These are phyloP conservation scores for Cremastinae sp. DNA, from an alignment of 2,888 invertebrate genomes.

Conservation along the genomic window DNA sequence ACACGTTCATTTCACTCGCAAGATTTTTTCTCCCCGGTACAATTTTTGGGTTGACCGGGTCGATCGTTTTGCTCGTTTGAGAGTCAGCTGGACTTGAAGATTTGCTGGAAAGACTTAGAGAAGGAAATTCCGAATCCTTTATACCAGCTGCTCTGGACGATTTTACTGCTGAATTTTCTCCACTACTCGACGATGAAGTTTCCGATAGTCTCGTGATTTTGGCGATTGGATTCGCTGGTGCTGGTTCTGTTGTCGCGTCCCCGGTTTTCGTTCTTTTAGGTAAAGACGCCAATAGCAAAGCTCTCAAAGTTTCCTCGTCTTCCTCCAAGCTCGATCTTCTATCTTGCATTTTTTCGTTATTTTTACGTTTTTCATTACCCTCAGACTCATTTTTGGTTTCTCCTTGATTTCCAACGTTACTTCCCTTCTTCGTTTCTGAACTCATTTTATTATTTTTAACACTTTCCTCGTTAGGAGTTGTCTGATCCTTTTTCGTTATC, in stretches of 20 bases:
- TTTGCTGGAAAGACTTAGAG: background rate
- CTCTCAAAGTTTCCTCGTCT: slow-evolving; percentile 76
- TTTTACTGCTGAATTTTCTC: slow-evolving; percentile 25
- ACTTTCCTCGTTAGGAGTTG: too few species aligned
- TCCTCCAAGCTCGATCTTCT: slow-evolving; percentile 75
- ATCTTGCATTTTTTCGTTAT: slow-evolving; percentile 37
- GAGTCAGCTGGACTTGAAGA: slow-evolving; percentile 21
- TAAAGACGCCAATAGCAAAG: slow-evolving; percentile 74
- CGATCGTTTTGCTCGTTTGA: background rate
- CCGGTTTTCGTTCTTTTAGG: slow-evolving; percentile 66
- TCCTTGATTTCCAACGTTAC: background rate
- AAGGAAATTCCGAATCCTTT: slow-evolving; percentile 42
- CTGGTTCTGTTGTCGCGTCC: slow-evolving; percentile 30
- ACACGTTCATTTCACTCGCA: slow-evolving; percentile 6
- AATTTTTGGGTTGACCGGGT: background rate
- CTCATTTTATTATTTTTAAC: too few species aligned
- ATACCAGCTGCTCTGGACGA: background rate
- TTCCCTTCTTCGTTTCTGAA: too few species aligned
- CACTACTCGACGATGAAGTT: slow-evolving; percentile 7
- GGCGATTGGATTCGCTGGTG: slow-evolving; percentile 26
- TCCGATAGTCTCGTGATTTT: slow-evolving; percentile 18
- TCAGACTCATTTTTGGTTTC: background rate
- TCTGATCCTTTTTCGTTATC: too few species aligned
- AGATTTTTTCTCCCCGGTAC: slow-evolving; percentile 13
- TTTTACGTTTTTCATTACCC: background rate